Percentiles rank a stretch among this genome's conserved stretches.
Evolutionary conservation across 37 sponge, comb jelly and placozoan genomes (phyloP).

Genomic region (Aplysina aerophoba): DNA sequence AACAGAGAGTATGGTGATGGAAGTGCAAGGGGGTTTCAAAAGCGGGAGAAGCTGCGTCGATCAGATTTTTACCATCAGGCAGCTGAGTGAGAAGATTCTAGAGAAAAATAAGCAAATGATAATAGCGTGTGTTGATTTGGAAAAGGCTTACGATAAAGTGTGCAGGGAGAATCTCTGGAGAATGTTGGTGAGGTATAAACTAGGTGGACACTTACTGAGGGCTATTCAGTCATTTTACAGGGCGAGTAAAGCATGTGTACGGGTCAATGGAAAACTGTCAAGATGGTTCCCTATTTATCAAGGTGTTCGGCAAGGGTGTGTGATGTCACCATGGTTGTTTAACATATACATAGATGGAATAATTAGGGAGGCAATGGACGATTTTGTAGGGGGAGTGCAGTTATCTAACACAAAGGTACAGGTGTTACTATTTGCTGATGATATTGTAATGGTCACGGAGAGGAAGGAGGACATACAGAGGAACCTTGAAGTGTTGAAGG

Average conservation of each 20-base stretch:
- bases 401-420: slow-evolving; percentile 1
- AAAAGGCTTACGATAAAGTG: slow-evolving; percentile 3
- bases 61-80: slow-evolving; percentile 2
- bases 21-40: slow-evolving; percentile 22
- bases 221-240: neutral
- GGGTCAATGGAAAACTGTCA: slow-evolving; percentile 8
- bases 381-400: slow-evolving; percentile 14
- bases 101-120: slow-evolving; percentile 13
- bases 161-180: neutral
- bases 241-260: neutral
- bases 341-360: slow-evolving; percentile 10
- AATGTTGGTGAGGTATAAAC: slow-evolving; percentile 20
- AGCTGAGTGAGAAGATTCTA: slow-evolving; percentile 3
- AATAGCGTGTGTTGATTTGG: slow-evolving; percentile 21
- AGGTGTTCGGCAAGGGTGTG: slow-evolving; percentile 14
- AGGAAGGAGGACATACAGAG: slow-evolving; percentile 8
- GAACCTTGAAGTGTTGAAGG: slow-evolving; percentile 6
- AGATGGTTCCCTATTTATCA: neutral
- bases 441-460: slow-evolving; percentile 11
- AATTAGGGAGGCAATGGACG: slow-evolving; percentile 11
- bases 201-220: slow-evolving; percentile 13
- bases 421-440: slow-evolving; percentile 14
- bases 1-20: slow-evolving; percentile 10
- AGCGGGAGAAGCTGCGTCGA: slow-evolving; percentile 2
- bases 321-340: slow-evolving; percentile 8